Evolutionary conservation across 2,113 vertebrate genomes (phyloP).

Genomic region (Sapajus apella): DNA sequence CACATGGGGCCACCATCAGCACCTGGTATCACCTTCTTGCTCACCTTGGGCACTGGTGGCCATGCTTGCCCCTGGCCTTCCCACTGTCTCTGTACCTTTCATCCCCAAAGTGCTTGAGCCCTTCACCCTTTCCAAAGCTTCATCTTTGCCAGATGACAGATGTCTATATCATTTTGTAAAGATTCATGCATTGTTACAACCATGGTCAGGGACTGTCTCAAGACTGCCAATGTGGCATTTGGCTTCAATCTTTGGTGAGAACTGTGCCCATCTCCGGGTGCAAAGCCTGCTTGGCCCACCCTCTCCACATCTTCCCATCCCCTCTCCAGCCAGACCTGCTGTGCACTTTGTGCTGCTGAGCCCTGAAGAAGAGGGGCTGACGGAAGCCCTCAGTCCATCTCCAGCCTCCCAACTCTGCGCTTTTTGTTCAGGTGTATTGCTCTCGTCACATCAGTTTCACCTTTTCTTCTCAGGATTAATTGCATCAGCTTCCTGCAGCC

Average conservation of each 20-base stretch:
- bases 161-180: background rate
- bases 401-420: no score
- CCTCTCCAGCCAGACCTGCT: background rate
- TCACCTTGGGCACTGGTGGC: no score
- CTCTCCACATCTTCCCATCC: background rate
- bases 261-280: background rate
- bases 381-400: accelerated
- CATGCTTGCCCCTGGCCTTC: background rate
- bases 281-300: background rate
- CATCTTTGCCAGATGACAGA: background rate
- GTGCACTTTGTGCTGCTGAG: no score
- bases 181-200: background rate
- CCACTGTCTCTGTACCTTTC: background rate
- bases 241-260: background rate
- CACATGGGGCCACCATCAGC: accelerated
- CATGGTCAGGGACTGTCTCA: background rate
- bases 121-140: background rate
- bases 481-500: background rate
- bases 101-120: background rate
- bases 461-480: background rate
- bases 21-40: accelerated
- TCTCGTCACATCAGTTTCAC: accelerated
- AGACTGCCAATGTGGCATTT: background rate
- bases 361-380: accelerated
- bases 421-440: background rate